These are phyloP conservation scores for Percina caprodes DNA, from an alignment of 2,113 vertebrate genomes.

Conservation along the genomic window DNA sequence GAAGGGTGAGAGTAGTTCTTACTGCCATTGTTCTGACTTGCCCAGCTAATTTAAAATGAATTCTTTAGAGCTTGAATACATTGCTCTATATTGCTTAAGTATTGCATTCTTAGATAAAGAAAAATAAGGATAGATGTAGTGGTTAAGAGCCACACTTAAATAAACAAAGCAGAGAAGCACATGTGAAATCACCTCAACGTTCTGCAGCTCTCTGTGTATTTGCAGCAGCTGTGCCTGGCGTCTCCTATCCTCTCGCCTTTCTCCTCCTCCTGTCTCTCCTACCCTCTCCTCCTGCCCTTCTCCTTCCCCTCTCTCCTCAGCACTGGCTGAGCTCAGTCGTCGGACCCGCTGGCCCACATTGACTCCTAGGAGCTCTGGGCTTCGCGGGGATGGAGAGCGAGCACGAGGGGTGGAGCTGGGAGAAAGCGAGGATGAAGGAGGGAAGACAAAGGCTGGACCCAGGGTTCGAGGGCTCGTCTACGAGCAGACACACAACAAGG, in stretches of 20 bases:
- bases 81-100: neutral
- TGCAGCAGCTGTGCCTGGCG: conserved; percentile 87
- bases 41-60: conserved; percentile 4
- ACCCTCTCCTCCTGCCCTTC: conserved; percentile 52
- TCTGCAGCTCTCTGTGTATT: conserved; percentile 89
- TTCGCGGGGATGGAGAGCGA: conserved; percentile 72
- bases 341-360: conserved; percentile 83
- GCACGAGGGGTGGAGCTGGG: conserved; percentile 41
- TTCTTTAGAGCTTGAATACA: neutral
- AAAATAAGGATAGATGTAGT: neutral
- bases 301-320: conserved; percentile 56
- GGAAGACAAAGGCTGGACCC: conserved; percentile 82
- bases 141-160: neutral
- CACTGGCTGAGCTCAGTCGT: conserved; percentile 77
- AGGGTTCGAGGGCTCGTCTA: conserved; percentile 70
- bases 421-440: conserved; percentile 67
- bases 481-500: neutral
- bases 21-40: conserved; percentile 12
- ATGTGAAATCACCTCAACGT: conserved; percentile 89
- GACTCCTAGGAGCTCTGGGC: conserved; percentile 75
- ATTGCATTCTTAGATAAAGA: conserved; percentile 2
- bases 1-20: neutral
- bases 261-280: conserved; percentile 58
- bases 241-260: conserved; percentile 70
- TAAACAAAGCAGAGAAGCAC: neutral